Evolutionary conservation across 2,113 vertebrate genomes (phyloP), one percentile per base, ranked within the genome.

Genomic region (Mus pahari): DNA sequence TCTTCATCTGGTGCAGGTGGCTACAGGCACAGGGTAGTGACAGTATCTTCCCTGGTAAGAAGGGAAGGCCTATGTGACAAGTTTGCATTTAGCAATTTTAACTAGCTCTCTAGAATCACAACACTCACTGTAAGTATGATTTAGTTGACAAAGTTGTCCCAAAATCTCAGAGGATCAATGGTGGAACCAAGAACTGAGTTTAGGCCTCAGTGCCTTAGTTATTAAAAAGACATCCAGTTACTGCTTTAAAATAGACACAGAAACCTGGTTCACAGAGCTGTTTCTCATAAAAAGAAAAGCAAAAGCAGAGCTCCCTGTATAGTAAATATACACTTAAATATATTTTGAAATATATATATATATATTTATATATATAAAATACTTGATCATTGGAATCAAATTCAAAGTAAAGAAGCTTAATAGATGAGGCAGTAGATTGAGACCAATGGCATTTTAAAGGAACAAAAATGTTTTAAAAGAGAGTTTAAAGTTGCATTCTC

Each of bases 381-480:
- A 74, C 19, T 16, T 28, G 5, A 33, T 5, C 8, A 78, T 28
- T 60, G 75, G 42, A n/a, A 36, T 94, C 36, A 89, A 95, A 16
- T 89, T 66, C 28, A 70, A 55, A 82, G 19, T 19, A 58, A 90
- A 42, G 90, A 48, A 78, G 20, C 16, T 33, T 70, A 74, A 58
- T 74, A 88, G 64, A 58, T 36, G 19, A 88, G 1, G 6, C 2
- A 87, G 1, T 7, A 70, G 66, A 88, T 60, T 5, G 87, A 88
- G 20, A 28, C 50, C 1, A 90, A 2, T 74, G 77, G 33, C 26
- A 48, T 73, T 89, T 82, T 89, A 95, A 28, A 64, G 87, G 95
- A 91, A 90, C 79, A 60, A 50, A 75, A 89, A 48, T 1, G 17
- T 71, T 50, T 90, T 92, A 50, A 55, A 87, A 50, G 22, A 71